Base-by-base conservation (phyloP, 2,888 invertebrate genomes). In the Coenonympha glycerion region DNA sequence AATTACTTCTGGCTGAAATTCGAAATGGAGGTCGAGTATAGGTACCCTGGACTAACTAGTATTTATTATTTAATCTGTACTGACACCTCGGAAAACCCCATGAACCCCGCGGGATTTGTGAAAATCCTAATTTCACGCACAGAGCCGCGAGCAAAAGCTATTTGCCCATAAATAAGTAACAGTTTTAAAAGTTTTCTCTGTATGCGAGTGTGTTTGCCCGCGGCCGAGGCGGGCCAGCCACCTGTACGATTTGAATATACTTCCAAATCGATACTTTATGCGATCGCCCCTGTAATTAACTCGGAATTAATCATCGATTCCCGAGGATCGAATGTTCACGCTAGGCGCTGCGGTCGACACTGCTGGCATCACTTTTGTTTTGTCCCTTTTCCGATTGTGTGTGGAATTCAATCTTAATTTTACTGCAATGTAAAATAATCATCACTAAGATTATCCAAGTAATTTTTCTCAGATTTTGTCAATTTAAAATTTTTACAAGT, bases 201-300 rank as follows among this genome's bases (percentile, higher is more conserved):
- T 51, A 47, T 51, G 19, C 8, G 52, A 52, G 39, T 37, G 69
- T 65, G 73, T 76, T 77, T 74, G 81, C 73, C 59, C 73, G 62
- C 60, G 79, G 79, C 82, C 56, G 68, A 57, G 79, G 83, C 67
- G 73, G 61, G 57, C 73, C 62, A 64, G 73, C 74, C 85, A 85
- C 86, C 84, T 84, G 83, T 79, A 73, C 72, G 59, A 69, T 76
- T 78, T 71, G 76, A 73, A 76, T 77, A 73, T 76, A 71, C 71
- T 70, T 76, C 76, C 77, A 77, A 81, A 79, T 74, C 84, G 76
- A 85, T 86, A 86, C 80, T 81, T 86, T 79, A 84, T 79, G 67
- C 76, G 79, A 74, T 73, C 76, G 68, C 65, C 70, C 70, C 69
- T 83, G 82, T 85, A 84, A 86, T 86, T 86, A 85, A 78, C 71